phyloP scores from a whole-genome alignment of 1,140 invertebrate genomes.

The Drosophila repleta region DNA sequence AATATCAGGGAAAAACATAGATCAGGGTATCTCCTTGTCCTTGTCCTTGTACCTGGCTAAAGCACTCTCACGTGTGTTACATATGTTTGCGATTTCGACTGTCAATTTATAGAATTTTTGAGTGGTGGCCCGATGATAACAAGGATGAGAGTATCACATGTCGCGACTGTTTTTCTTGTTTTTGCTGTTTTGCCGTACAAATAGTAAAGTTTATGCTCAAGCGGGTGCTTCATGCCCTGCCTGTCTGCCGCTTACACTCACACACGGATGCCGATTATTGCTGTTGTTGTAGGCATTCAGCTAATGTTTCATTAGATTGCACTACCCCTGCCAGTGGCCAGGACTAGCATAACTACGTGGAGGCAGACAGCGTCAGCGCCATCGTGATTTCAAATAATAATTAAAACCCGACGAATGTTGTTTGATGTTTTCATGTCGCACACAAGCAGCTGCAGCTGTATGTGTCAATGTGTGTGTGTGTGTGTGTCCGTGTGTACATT shows the following conservation, averaged over 20 bases:
- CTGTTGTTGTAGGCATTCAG: slow-evolving; percentile 36
- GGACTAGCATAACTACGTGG: not conserved
- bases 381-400: slow-evolving; percentile 62
- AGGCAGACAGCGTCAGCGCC: slow-evolving; percentile 34
- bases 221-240: slow-evolving; percentile 21
- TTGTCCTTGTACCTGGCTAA: too few relatives aligned
- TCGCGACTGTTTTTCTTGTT: slow-evolving; percentile 8
- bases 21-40: too few relatives aligned
- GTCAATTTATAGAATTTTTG: too few relatives aligned
- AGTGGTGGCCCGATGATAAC: slow-evolving; percentile 13
- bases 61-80: too few relatives aligned
- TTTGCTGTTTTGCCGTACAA: slow-evolving; percentile 29
- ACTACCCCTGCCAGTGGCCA: not conserved
- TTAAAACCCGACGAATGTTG: slow-evolving; percentile 60
- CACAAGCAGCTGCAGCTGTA: slow-evolving; percentile 2
- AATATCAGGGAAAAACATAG: too few relatives aligned
- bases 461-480: slow-evolving; percentile 16
- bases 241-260: slow-evolving; percentile 23
- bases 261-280: slow-evolving; percentile 14
- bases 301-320: slow-evolving; percentile 55
- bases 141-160: slow-evolving; percentile 26
- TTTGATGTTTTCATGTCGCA: slow-evolving; percentile 56
- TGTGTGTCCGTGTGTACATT: slow-evolving; percentile 23
- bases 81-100: too few relatives aligned
- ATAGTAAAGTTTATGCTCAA: slow-evolving; percentile 56